Evolutionary conservation across 2,797 vertebrate genomes (phyloP), one percentile per base, ranked within the genome.

Genomic region (Ispidina lecontei): DNA sequence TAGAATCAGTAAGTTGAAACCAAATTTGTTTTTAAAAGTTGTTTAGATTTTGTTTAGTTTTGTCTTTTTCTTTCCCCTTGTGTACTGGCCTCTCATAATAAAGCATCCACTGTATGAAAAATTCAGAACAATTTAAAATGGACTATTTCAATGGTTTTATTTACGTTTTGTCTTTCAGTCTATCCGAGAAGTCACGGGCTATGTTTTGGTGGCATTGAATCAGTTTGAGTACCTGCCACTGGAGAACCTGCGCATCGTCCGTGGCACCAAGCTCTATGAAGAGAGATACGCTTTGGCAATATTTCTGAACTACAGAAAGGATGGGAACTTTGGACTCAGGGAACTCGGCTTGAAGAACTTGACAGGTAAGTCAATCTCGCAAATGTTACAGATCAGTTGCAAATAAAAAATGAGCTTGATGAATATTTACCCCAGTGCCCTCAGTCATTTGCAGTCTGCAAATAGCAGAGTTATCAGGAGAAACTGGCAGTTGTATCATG

Each of bases 221-320:
- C 99, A 99, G 96, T 99, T 99, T 87, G 99, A 99, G 51, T 99
- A 99, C 96, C 98, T 99, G 93, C 99, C 99, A 5, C 60, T 99
- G 97, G 99, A 99, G 97, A 99, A 99, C 94, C 97, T 99, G 84
- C 98, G 99, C 93, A 99, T 99, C 55, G 98, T 99, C 65, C 98
- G 99, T 21, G 99, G 99, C 23, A 99, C 98, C 64, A 99, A 99
- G 89, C 98, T 99, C 49, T 99, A 99, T 2, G 99, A 99, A 81
- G 99, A 99, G 79, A 98, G 98, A 25, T 99, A 99, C n/a, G 98
- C 99, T 2, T 96, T 99, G 70, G 98, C 99, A 4, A 98, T 99
- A 93, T 99, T 99, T 96, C 98, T 99, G 18, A 99, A 99, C 98
- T 99, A 99, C 97, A 98, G 98, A 75, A 98, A 99, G 69, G 99